Evolutionary conservation across 2,888 invertebrate species (phyloP).

Genomic region (Hemistola chrysoprasaria): DNA sequence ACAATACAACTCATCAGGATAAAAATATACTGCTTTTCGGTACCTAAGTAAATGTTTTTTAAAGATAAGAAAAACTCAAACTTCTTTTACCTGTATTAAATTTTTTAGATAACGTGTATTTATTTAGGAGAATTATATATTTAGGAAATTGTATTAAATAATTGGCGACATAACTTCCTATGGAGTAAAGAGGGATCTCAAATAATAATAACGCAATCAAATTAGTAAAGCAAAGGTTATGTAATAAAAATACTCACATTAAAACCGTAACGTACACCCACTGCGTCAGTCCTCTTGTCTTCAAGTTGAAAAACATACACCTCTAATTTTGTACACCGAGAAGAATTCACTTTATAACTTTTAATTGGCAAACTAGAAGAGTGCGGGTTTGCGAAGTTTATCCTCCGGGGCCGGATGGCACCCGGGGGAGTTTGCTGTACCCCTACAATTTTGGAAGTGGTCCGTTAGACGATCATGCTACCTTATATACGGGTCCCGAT

Average conservation of each 20-base stretch:
- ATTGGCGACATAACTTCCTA: too few species aligned
- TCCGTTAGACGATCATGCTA: conserved; percentile 38
- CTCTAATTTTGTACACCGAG: conserved; percentile 50
- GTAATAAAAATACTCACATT: conserved; percentile 34
- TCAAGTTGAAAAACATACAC: conserved; percentile 28
- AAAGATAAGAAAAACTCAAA: too few species aligned
- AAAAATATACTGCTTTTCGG: too few species aligned
- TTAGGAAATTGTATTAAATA: too few species aligned
- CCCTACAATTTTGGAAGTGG: conserved; percentile 62
- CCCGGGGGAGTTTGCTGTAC: conserved; percentile 61
- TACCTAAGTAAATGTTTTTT: too few species aligned
- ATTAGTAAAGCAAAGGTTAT: too few species aligned
- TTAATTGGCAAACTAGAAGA: conserved; percentile 51
- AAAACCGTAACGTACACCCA: conserved; percentile 32
- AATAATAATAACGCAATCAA: background rate
- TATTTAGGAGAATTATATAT: too few species aligned
- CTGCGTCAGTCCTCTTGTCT: conserved; percentile 19
- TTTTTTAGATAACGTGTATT: too few species aligned
- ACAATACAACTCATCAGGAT: too few species aligned
- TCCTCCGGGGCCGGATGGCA: conserved; percentile 54
- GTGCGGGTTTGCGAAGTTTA: conserved; percentile 25
- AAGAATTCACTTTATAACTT: conserved; percentile 42
- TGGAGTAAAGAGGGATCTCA: too few species aligned
- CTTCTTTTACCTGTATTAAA: too few species aligned
- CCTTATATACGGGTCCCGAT: conserved; percentile 63